Conservation (phyloP, 2,888 invertebrate species). For the Diarsia mendica region DNA sequence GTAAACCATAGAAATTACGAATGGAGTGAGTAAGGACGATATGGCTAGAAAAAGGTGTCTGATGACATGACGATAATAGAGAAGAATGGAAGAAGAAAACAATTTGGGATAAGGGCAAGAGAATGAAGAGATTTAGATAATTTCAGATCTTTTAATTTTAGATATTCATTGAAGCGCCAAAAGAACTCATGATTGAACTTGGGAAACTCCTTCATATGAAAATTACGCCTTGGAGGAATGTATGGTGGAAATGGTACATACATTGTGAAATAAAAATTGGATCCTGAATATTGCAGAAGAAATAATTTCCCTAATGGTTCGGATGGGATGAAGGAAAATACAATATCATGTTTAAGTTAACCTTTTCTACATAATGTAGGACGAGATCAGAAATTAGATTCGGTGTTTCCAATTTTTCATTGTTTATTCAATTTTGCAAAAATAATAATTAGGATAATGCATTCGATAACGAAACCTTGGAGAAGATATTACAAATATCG, state of each 20-base stretch:
- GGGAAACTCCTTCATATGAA: conserved; percentile 10
- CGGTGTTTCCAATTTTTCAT: conserved; percentile 2
- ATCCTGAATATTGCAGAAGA: conserved; percentile 27
- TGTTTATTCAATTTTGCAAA: background rate
- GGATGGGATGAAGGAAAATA: conserved; percentile 15
- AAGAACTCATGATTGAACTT: conserved; percentile 18
- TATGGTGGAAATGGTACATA: conserved; percentile 17
- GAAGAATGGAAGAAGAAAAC: background rate
- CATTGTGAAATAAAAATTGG: conserved; percentile 34
- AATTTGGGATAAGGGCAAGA: background rate
- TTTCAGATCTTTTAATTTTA: background rate
- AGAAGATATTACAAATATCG: conserved; percentile 5
- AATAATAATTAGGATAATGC: background rate
- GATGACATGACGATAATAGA: background rate
- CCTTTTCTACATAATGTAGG: conserved; percentile 19
- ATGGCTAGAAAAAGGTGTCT: background rate
- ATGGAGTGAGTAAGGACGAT: background rate
- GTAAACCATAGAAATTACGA: background rate
- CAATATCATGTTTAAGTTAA: conserved; percentile 7
- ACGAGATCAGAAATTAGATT: conserved; percentile 43
- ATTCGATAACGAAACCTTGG: conserved; percentile 4
- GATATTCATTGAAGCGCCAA: background rate
- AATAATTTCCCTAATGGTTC: conserved; percentile 27
- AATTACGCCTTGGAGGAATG: conserved; percentile 5
- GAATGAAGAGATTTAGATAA: background rate